A percentile compares a stretch with the other conserved stretches of the same genome.
Conservation (phyloP, 2,113 vertebrate species). For the Paratilapia polleni region DNA sequence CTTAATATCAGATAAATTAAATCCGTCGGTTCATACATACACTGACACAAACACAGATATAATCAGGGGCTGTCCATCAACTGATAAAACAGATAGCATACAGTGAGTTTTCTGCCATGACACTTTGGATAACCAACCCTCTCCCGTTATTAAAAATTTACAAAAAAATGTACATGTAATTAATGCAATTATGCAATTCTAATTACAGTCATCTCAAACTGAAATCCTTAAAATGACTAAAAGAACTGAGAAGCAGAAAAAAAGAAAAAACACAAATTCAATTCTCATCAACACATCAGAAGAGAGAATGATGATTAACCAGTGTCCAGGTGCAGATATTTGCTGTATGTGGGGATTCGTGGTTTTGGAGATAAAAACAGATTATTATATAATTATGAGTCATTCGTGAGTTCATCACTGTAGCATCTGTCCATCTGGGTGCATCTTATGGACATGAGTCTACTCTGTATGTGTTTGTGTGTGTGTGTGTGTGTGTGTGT, state of each 20-base stretch:
- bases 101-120: rapidly evolving
- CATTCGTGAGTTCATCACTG: conserved; percentile 50
- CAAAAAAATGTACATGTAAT: neutral
- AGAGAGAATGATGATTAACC: conserved; percentile 18
- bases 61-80: neutral
- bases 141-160: neutral
- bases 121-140: too few species aligned
- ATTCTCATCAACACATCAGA: conserved; percentile 5
- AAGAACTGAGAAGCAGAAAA: neutral
- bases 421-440: conserved; percentile 59
- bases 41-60: conserved; percentile 1
- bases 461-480: neutral
- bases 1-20: conserved; percentile 12
- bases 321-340: conserved; percentile 32
- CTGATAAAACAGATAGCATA: neutral
- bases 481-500: conserved; percentile 20
- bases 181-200: neutral
- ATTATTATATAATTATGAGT: conserved; percentile 63
- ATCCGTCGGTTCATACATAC: neutral
- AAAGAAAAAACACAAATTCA: neutral
- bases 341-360: conserved; percentile 18
- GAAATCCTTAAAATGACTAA: neutral
- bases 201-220: neutral
- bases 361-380: conserved; percentile 41
- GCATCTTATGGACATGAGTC: conserved; percentile 36